Evolutionary conservation across 1,140 invertebrate genomes (phyloP), one percentile per base, ranked within the genome.

Genomic region (Plectus sambesii): DNA sequence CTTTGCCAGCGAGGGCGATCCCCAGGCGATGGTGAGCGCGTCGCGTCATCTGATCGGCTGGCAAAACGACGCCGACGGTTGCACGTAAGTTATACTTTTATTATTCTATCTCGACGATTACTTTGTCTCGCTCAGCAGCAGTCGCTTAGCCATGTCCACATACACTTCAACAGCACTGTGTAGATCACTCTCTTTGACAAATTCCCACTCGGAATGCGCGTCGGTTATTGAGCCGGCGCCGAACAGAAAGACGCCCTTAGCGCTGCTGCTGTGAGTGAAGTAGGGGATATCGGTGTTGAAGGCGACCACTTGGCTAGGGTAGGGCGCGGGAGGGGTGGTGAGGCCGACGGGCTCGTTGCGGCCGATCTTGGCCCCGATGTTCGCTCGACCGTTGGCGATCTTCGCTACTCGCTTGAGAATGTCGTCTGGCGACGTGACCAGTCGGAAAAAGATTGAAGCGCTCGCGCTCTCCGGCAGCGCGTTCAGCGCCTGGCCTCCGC

Each of bases 281-380:
- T 56, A 62, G 8, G 59, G 57, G 9, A 62, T 47, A 24, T 62
- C 60, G 4, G 60, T 63, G 33, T 63, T 62, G 46, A 62, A 62
- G 2, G 60, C 54, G 8, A 57, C 56, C 23, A 52, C 42, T 20
- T 55, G 33, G 6, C 22, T 23, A 25, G 45, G 47, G 23, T 56
- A 56, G 24, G 41, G 53, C 35, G 23, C 39, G 20, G 56, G 60
- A n/a, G 60, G 60, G 23, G 51, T 46, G 25, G 53, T 50, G 8
- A 61, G 40, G 27, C 25, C 29, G 3, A 61, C 59, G 2, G 59
- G 59, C 12, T 61, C 59, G 37, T 61, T 61, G 19, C 29, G 35
- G 9, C 58, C 59, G 4, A 52, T 36, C 12, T 48, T 27, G n/a
- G 41, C 40, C n/a, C n/a, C n/a, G 0, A 61, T 29, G 3, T 52